Percentiles rank a stretch among this genome's conserved stretches.
Evolutionary conservation across 2,797 vertebrate genomes (phyloP).

Genomic region (Manis pentadactyla): DNA sequence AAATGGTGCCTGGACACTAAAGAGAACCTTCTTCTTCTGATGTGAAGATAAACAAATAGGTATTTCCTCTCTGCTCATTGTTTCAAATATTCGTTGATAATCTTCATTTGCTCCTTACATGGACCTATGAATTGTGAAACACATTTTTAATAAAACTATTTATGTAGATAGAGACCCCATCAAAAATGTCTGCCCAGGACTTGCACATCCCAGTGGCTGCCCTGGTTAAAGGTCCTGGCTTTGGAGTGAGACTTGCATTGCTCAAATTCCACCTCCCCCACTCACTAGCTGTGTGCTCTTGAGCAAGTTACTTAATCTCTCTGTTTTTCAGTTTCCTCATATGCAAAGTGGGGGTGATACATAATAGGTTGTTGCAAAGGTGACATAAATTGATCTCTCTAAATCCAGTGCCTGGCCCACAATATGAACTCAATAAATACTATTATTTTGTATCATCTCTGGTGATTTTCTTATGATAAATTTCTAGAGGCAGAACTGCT

Average conservation of each 20-base stretch:
- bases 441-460: neutral
- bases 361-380: neutral
- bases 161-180: neutral
- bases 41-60: neutral
- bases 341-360: neutral
- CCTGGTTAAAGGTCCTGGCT: neutral
- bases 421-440: neutral
- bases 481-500: neutral
- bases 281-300: neutral
- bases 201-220: neutral
- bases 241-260: neutral
- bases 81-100: neutral
- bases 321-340: neutral
- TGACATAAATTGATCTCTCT: neutral
- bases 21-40: neutral
- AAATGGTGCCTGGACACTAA: neutral
- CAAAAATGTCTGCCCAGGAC: neutral
- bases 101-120: neutral
- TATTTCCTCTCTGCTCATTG: neutral
- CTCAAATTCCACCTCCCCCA: neutral
- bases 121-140: neutral
- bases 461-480: constrained; percentile 10
- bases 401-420: neutral
- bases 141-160: neutral
- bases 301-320: neutral